phyloP scores from a whole-genome alignment of 2,888 invertebrate genomes.

The Alloplasta piceator region DNA sequence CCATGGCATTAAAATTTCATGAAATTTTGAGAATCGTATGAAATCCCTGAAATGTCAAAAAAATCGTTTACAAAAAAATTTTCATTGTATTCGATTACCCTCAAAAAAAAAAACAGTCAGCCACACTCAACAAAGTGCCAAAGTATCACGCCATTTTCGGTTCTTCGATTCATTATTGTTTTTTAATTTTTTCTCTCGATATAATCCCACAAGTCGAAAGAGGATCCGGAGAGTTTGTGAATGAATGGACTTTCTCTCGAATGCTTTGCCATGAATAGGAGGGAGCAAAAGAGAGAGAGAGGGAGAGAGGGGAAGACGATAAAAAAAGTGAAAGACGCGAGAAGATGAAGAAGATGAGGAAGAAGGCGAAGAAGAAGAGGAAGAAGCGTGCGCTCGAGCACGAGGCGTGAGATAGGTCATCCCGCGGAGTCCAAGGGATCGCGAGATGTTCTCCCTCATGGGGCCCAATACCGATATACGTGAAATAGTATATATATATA shows the following conservation, averaged over 20 bases:
- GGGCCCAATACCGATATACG: slow-evolving; percentile 57
- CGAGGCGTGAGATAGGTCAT: slow-evolving; percentile 81
- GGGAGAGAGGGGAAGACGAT: slow-evolving; percentile 41
- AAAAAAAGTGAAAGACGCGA: slow-evolving; percentile 49
- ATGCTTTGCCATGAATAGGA: slow-evolving; percentile 36
- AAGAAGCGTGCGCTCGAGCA: slow-evolving; percentile 61
- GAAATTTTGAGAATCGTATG: too few species aligned
- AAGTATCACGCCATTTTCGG: too few species aligned
- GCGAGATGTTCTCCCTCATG: slow-evolving; percentile 68
- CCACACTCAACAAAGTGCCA: too few species aligned
- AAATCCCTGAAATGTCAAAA: too few species aligned
- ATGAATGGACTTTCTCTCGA: slow-evolving; percentile 57
- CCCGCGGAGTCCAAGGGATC: slow-evolving; percentile 65
- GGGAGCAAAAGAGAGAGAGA: slow-evolving; percentile 46
- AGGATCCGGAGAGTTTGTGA: slow-evolving; percentile 45
- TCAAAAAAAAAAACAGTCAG: too few species aligned
- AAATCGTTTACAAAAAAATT: too few species aligned
- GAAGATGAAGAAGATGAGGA: slow-evolving; percentile 56
- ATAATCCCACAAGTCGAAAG: background rate
- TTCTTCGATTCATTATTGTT: background rate
- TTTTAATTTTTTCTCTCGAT: background rate
- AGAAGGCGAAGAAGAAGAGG: slow-evolving; percentile 46
- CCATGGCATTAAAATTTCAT: too few species aligned
- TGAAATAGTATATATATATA: background rate
- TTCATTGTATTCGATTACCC: too few species aligned